phyloP scores from a whole-genome alignment of 2,888 invertebrate species.

The Drosophila pegasa region DNA sequence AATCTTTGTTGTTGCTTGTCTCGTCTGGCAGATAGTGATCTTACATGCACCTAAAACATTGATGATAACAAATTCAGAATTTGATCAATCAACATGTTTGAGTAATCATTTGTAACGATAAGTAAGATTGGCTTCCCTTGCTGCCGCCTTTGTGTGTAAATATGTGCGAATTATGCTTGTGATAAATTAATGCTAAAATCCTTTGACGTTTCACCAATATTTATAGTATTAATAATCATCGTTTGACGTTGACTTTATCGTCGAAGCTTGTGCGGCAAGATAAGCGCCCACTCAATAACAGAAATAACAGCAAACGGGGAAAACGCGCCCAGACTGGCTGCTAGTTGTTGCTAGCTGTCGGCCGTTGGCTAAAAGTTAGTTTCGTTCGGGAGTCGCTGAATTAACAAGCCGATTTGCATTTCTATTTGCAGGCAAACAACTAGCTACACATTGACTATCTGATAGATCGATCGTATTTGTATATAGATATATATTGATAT shows the following conservation, averaged over 20 bases:
- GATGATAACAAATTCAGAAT: background rate
- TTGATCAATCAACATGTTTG: constrained; percentile 2
- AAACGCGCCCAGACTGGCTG: constrained; percentile 27
- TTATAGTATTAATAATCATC: constrained; percentile 80
- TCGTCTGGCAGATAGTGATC: background rate
- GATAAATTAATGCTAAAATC: constrained; percentile 70
- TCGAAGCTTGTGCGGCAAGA: constrained; percentile 33
- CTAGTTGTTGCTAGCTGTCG: constrained; percentile 20
- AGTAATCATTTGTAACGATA: constrained; percentile 10
- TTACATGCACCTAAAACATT: background rate
- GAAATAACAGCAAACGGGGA: constrained; percentile 37
- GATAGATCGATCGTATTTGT: background rate
- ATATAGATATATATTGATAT: background rate
- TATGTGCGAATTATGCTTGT: constrained; percentile 35
- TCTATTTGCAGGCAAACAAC: constrained; percentile 55
- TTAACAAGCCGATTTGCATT: constrained; percentile 55
- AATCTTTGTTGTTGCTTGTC: background rate
- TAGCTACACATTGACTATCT: constrained; percentile 38
- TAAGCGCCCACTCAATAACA: constrained; percentile 39
- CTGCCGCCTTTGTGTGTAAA: constrained; percentile 1
- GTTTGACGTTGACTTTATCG: constrained; percentile 62
- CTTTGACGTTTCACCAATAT: constrained; percentile 74
- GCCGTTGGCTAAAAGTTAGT: constrained; percentile 48
- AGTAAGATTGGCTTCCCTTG: constrained; percentile 1
- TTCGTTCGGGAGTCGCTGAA: constrained; percentile 62